Base-by-base conservation (phyloP, 2,888 invertebrate genomes). In the Lomographa bimaculata region DNA sequence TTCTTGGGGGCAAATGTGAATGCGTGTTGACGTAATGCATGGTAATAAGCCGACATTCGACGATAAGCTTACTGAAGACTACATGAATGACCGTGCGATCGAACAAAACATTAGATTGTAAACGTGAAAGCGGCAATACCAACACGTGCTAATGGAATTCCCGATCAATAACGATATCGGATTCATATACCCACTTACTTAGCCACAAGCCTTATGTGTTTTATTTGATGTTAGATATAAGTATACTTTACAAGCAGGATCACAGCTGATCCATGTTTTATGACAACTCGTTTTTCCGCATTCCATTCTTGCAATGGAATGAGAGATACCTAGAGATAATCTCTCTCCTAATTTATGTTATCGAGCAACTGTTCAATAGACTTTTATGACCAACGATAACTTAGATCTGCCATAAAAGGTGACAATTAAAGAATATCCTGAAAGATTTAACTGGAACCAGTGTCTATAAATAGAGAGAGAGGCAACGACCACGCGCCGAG, bases 391-490 rank as follows among this genome's bases (percentile, higher is more conserved):
- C 25, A 7, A 32, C 30, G 26, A 32, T 26, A 16, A 26, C 19
- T 26, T 3, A 10, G 9, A 10, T 7, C 6, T 7, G 8, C 39
- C 14, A 30, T 32, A 29, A 30, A 26, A 7, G 36, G 14, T 23
- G 36, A 36, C 30, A 29, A 20, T 10, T 27, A 39, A 23, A 41
- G 38, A 44, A 46, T 45, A 46, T 55, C 50, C 50, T 52, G 50
- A 49, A 47, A 52, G 46, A 33, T 52, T 45, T 32, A 35, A 36
- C 45, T 51, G 47, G 51, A 58, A 49, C 45, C 36, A 41, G 37
- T 26, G 34, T 57, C 63, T 72, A 72, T 75, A 69, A 64, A 74
- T 70, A 78, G 67, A 71, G 68, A 69, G 73, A 72, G 67, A 70
- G 73, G 73, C 63, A 71, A 62, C 56, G 68, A 69, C 71, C 65